Conservation (phyloP, 2,797 vertebrate species). For the Tragopan temminckii region DNA sequence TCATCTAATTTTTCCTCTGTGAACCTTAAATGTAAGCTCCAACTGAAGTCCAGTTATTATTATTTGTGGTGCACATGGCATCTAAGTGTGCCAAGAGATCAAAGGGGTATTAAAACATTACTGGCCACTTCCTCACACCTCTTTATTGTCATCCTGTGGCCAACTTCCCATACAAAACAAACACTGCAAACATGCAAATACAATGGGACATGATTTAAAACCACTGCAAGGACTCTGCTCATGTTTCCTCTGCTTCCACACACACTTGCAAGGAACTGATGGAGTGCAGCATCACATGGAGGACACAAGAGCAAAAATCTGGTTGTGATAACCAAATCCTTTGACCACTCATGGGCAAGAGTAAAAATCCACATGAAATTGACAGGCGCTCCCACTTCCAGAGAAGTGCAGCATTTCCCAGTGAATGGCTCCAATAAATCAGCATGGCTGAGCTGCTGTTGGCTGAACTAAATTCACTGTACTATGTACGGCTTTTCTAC, state of each 20-base stretch:
- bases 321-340: not conserved
- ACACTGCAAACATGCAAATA: not conserved
- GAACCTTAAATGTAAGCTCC: not conserved
- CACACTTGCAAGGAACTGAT: not conserved
- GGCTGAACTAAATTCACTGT: slow-evolving; percentile 55
- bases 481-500: slow-evolving; percentile 66
- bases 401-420: not conserved
- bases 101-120: not conserved
- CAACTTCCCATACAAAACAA: not conserved
- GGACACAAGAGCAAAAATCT: not conserved
- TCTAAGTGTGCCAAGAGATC: not conserved
- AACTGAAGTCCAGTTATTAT: not conserved
- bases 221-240: not conserved
- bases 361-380: slow-evolving; percentile 55
- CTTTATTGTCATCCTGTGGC: not conserved
- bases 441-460: slow-evolving; percentile 52
- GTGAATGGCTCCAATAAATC: slow-evolving; percentile 54
- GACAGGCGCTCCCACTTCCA: not conserved
- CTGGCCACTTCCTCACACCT: not conserved
- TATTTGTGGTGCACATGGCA: not conserved
- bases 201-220: not conserved
- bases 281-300: not conserved
- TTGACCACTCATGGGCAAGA: not conserved
- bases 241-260: not conserved
- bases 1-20: not conserved